Evolutionary conservation across 2,888 invertebrate genomes (phyloP).

Genomic region (Saturnia japonica): DNA sequence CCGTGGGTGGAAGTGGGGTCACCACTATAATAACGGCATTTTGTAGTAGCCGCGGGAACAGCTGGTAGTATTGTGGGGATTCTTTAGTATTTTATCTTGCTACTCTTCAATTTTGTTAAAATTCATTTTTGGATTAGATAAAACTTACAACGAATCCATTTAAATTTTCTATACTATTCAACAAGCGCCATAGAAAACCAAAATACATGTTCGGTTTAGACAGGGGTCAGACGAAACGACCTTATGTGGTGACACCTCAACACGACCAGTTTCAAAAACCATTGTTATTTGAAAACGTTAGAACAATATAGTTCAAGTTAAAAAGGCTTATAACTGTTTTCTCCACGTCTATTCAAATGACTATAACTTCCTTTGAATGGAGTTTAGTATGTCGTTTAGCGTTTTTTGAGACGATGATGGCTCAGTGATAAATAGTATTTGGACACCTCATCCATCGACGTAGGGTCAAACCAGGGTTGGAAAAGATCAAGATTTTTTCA

Average conservation of each 20-base stretch:
- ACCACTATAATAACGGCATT: too few relatives aligned
- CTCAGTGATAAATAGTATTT: background rate
- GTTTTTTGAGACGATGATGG: background rate
- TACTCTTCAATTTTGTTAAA: background rate
- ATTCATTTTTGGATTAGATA: background rate
- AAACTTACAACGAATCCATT: slow-evolving; percentile 24
- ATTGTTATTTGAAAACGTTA: background rate
- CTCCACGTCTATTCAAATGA: slow-evolving; percentile 22
- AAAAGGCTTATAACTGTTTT: background rate
- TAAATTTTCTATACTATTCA: slow-evolving; percentile 16
- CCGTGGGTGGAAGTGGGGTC: too few relatives aligned
- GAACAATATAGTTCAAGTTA: slow-evolving; percentile 2
- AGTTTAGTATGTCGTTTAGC: background rate
- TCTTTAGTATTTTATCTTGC: background rate
- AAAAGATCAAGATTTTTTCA: too few relatives aligned
- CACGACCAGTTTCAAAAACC: slow-evolving; percentile 9
- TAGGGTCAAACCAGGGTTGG: too few relatives aligned
- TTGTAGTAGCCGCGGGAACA: too few relatives aligned
- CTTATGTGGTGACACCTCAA: slow-evolving; percentile 16
- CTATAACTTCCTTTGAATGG: slow-evolving; percentile 5
- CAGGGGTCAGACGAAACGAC: slow-evolving; percentile 26
- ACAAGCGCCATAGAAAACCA: slow-evolving; percentile 23
- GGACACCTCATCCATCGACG: background rate
- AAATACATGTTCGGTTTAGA: slow-evolving; percentile 23
- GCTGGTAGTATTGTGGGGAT: too few relatives aligned